phyloP scores from a whole-genome alignment of 2,797 vertebrate genomes.

The Siniperca scherzeri region DNA sequence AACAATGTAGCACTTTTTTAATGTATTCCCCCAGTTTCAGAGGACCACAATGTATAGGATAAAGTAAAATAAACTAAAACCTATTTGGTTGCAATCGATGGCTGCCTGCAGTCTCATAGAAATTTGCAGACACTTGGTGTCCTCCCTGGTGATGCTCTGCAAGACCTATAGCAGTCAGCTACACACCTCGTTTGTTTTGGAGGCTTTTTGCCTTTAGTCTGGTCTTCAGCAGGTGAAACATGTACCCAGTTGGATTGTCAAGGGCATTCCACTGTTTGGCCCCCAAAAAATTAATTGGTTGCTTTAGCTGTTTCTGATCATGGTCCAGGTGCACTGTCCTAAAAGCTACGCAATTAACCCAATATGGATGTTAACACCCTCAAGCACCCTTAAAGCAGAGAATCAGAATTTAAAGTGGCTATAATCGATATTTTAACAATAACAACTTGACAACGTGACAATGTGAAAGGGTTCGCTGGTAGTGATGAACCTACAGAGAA shows the following conservation, averaged over 20 bases:
- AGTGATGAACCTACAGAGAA: not conserved
- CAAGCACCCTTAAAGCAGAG: not conserved
- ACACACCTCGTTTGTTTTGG: not conserved
- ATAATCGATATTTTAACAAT: not conserved
- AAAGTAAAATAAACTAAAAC: not conserved
- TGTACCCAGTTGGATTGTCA: not conserved
- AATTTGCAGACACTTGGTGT: not conserved
- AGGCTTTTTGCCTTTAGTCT: not conserved
- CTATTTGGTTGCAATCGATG: not conserved
- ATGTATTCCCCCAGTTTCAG: not conserved
- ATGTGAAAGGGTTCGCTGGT: not conserved
- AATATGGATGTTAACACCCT: not conserved
- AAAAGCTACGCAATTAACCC: not conserved
- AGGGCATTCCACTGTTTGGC: not conserved
- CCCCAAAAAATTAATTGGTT: not conserved
- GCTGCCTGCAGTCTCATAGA: not conserved
- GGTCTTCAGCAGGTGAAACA: not conserved
- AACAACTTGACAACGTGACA: not conserved
- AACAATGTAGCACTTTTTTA: not conserved
- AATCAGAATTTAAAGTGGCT: not conserved
- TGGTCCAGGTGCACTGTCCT: not conserved
- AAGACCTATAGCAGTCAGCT: not conserved
- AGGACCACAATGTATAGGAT: not conserved
- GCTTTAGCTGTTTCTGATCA: not conserved
- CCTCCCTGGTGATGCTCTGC: not conserved